Evolutionary conservation across 2,797 vertebrate species (phyloP), one percentile per base, ranked within the genome.

Genomic region (Hydrolagus colliei): DNA sequence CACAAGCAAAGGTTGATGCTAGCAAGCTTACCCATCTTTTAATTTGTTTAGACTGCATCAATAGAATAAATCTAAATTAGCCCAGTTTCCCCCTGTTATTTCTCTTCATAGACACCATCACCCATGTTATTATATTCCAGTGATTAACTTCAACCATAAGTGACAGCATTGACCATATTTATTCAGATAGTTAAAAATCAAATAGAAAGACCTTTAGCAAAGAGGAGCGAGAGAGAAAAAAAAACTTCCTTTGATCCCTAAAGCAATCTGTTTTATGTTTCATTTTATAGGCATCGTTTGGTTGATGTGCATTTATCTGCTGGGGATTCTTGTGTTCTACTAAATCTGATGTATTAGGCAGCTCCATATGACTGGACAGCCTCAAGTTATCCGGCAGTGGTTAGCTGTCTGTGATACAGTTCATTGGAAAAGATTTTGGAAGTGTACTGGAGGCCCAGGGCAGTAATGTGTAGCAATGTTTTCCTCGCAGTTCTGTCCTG

Each of bases 341-440:
- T 63, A 85, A 1, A 0, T 0, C 18, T 11, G 78, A 13, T 86
- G 67, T 10, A 87, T 27, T 12, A 27, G 84, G n/a, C 78, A 88
- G 87, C 77, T 79, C 7, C 9, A 22, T 41, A 68, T 86, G 82
- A 77, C 18, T 18, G 65, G 20, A 11, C 20, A 73, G 62, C 62
- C 87, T 90, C 75, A 86, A 41, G 8, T 8, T 32, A 52, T 87
- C 86, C 86, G 87, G 0, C 87, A 86, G 75, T 87, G 77, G 88
- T 87, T 84, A 20, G 18, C 85, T 71, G 22, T 71, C 61, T 78
- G 7, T 88, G 62, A 35, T 67, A 22, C 72, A 78, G 20, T 85
- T 86, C n/a, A 86, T 86, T 18, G 87, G 63, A n/a, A 88, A 87
- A 68, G 65, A 62, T 79, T 88, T 88, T 86, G 67, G 67, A 86